Conservation (phyloP, 2,888 invertebrate genomes). For the Nomada lathburiana region DNA sequence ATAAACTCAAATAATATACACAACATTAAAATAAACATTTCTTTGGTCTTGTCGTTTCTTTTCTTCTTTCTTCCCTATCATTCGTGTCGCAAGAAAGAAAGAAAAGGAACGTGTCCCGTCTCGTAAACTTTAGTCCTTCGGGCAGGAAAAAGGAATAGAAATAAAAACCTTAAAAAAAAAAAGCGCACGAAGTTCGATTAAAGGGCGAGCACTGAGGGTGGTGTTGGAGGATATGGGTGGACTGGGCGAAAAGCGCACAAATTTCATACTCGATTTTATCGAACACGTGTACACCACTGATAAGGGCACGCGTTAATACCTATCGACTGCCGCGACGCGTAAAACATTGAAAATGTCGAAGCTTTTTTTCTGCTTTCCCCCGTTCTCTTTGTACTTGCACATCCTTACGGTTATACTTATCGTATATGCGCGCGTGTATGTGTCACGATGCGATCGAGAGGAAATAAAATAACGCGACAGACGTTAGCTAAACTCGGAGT, state of each 20-base stretch:
- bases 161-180: not conserved
- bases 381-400: slow-evolving; percentile 59
- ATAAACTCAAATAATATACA: slow-evolving; percentile 71
- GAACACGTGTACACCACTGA: slow-evolving; percentile 16
- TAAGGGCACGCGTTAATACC: slow-evolving; percentile 40
- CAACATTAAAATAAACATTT: slow-evolving; percentile 72
- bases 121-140: slow-evolving; percentile 35
- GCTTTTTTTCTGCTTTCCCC: slow-evolving; percentile 47
- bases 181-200: slow-evolving; percentile 20
- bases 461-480: slow-evolving; percentile 55
- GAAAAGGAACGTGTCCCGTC: slow-evolving; percentile 56
- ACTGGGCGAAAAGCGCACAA: slow-evolving; percentile 14
- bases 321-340: slow-evolving; percentile 51
- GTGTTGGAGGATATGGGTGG: not conserved
- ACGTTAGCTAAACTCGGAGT: slow-evolving; percentile 65
- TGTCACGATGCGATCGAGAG: slow-evolving; percentile 27
- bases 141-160: not conserved
- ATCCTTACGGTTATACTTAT: slow-evolving; percentile 43
- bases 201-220: not conserved
- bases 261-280: slow-evolving; percentile 31
- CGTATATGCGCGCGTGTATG: slow-evolving; percentile 8
- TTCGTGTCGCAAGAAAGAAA: slow-evolving; percentile 44
- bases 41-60: slow-evolving; percentile 66
- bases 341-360: slow-evolving; percentile 56
- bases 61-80: slow-evolving; percentile 25